Evolutionary conservation across 1,140 invertebrate species (phyloP).

Genomic region (Campoletis sonorensis): DNA sequence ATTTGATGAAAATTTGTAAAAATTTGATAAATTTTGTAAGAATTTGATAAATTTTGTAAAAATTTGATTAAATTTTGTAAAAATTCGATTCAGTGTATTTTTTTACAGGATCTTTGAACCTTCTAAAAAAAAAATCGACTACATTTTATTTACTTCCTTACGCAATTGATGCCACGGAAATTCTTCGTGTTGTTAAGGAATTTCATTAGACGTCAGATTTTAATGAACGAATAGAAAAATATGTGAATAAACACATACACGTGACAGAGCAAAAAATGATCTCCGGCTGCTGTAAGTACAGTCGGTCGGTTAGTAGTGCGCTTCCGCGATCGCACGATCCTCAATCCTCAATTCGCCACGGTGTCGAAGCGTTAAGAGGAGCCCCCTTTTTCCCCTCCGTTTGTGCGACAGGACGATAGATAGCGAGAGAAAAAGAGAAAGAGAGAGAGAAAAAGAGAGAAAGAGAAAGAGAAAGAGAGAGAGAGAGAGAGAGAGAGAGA

Average conservation of each 20-base stretch:
- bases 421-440: not conserved
- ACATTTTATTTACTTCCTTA: no score
- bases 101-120: no score
- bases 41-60: no score
- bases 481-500: constrained; percentile 3
- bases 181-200: no score
- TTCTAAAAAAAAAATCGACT: no score
- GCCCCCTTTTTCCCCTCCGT: not conserved
- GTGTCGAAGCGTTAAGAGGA: constrained; percentile 13
- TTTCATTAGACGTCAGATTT: no score
- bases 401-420: constrained; percentile 13
- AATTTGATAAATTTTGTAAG: no score
- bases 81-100: no score
- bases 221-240: no score
- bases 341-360: constrained; percentile 22
- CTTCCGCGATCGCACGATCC: constrained; percentile 38
- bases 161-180: no score
- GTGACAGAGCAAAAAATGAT: not conserved
- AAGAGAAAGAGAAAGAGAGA: constrained; percentile 9
- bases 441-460: not conserved
- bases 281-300: constrained; percentile 4
- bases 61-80: no score
- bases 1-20: no score
- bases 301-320: constrained; percentile 38
- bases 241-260: not conserved